Percentiles rank a stretch among this genome's conserved stretches.
These are phyloP conservation scores for Dicaeum eximium DNA, from an alignment of 2,113 vertebrate species.

Conservation along the genomic window DNA sequence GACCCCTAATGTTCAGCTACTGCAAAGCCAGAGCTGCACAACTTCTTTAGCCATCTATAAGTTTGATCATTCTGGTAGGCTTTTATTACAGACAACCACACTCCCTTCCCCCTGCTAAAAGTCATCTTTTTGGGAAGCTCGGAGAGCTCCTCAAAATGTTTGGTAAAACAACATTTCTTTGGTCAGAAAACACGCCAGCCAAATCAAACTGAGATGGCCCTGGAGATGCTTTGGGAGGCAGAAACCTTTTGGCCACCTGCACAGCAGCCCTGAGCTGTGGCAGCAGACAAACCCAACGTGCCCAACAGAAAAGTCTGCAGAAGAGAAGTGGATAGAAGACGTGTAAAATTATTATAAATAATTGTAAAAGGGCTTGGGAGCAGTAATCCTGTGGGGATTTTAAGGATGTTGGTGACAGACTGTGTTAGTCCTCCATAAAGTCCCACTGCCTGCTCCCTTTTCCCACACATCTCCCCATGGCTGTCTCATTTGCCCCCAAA, in stretches of 20 bases:
- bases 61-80: not conserved
- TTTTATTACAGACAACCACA: not conserved
- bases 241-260: not conserved
- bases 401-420: accelerated
- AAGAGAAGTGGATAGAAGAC: not conserved
- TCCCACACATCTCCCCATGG: not conserved
- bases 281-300: not conserved
- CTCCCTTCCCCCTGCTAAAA: not conserved
- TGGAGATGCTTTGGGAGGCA: not conserved
- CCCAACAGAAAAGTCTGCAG: not conserved
- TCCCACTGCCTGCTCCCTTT: not conserved
- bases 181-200: not conserved
- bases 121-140: not conserved
- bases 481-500: accelerated
- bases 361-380: not conserved
- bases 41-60: not conserved
- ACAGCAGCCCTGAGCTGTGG: accelerated
- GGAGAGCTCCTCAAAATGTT: not conserved
- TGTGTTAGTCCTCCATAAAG: not conserved
- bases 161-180: not conserved
- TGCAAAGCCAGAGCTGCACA: not conserved
- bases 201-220: accelerated
- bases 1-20: conserved; percentile 68
- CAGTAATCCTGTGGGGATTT: not conserved
- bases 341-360: no score